Evolutionary conservation across 2,113 vertebrate genomes (phyloP).

Genomic region (Protomyctophum bolini): DNA sequence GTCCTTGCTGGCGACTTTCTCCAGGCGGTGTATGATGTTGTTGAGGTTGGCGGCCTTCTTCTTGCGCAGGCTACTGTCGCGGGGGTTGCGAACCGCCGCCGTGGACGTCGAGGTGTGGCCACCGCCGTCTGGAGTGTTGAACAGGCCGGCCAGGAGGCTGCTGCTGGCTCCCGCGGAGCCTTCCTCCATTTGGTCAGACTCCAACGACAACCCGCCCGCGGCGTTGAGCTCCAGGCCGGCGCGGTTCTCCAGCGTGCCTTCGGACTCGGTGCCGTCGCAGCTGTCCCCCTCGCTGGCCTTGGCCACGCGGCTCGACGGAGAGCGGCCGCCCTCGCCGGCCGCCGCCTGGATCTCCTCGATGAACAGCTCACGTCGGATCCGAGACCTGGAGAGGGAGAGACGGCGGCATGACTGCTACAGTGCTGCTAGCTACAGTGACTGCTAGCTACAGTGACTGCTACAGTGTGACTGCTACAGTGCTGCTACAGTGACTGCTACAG

Average conservation of each 20-base stretch:
- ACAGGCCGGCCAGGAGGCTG: constrained; percentile 81
- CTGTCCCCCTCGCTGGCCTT: constrained; percentile 87
- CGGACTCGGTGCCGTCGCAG: constrained; percentile 87
- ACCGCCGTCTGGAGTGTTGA: constrained; percentile 80
- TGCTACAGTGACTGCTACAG: too few species aligned
- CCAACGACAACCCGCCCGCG: constrained; percentile 79
- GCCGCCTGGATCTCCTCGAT: constrained; percentile 91
- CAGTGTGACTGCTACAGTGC: too few species aligned
- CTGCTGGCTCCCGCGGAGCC: constrained; percentile 75
- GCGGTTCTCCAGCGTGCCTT: constrained; percentile 78
- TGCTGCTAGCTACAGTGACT: too few species aligned
- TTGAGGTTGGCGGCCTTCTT: constrained; percentile 94
- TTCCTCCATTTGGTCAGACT: constrained; percentile 75
- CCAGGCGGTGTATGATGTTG: constrained; percentile 93
- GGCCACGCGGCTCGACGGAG: constrained; percentile 79
- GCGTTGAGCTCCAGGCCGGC: constrained; percentile 61
- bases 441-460: too few species aligned
- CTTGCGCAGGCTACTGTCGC: constrained; percentile 87
- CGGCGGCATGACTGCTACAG: constrained; percentile 78
- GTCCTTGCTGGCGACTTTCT: constrained; percentile 89
- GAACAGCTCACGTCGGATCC: constrained; percentile 90
- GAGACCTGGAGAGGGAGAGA: constrained; percentile 84
- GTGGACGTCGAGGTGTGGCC: constrained; percentile 45
- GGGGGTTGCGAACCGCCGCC: constrained; percentile 77
- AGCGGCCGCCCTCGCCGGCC: constrained; percentile 82